A percentile compares a stretch with the other conserved stretches of the same genome.
These are phyloP conservation scores for Sitodiplosis mosellana DNA, from an alignment of 1,140 invertebrate genomes.

Conservation along the genomic window DNA sequence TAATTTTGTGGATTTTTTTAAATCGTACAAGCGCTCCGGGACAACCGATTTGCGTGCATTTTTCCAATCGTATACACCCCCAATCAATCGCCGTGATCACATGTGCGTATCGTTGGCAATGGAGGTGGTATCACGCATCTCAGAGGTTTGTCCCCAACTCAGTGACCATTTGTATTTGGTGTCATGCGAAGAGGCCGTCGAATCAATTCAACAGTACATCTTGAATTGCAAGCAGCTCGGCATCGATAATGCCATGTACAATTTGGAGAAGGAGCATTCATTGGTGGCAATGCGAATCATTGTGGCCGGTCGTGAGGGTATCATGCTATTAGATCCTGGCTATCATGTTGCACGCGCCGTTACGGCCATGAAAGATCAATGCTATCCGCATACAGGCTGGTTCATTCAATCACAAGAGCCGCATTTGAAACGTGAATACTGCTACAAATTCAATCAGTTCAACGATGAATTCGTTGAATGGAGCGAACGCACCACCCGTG, in stretches of 20 bases:
- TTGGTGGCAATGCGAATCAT: conserved; percentile 57
- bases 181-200: conserved; percentile 75
- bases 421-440: conserved; percentile 59
- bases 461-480: conserved; percentile 62
- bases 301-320: conserved; percentile 49
- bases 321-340: conserved; percentile 70
- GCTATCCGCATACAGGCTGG: conserved; percentile 75
- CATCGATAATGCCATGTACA: conserved; percentile 36
- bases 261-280: conserved; percentile 75
- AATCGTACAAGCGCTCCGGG: conserved; percentile 42
- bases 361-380: conserved; percentile 67
- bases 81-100: conserved; percentile 56
- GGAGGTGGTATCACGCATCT: conserved; percentile 47
- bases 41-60: conserved; percentile 41
- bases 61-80: conserved; percentile 53
- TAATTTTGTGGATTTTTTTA: conserved; percentile 65
- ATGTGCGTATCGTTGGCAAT: conserved; percentile 76
- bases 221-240: conserved; percentile 27
- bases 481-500: conserved; percentile 50
- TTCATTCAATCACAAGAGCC: conserved; percentile 61
- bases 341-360: conserved; percentile 74
- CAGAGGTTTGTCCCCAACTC: conserved; percentile 41
- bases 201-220: conserved; percentile 43
- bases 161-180: conserved; percentile 47
- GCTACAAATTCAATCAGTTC: conserved; percentile 43